Evolutionary conservation across 2,888 invertebrate species (phyloP).

Genomic region (Melieria picta): DNA sequence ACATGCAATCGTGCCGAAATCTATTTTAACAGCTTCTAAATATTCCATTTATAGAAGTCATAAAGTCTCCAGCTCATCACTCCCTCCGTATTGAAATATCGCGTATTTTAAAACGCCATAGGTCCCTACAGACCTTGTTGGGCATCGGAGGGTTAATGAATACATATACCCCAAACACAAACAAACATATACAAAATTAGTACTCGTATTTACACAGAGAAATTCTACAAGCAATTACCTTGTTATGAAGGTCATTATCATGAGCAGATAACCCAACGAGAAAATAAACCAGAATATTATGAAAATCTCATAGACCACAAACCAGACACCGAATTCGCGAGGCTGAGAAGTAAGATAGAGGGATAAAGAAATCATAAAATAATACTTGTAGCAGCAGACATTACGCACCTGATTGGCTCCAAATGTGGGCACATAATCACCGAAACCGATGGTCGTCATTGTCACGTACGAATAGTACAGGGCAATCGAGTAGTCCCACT

Average conservation of each 20-base stretch:
- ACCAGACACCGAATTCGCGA: constrained; percentile 70
- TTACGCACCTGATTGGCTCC: constrained; percentile 59
- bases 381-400: not conserved
- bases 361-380: not conserved
- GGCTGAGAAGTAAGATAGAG: constrained; percentile 48
- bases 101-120: too few relatives aligned
- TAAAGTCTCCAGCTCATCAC: too few relatives aligned
- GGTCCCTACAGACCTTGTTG: too few relatives aligned
- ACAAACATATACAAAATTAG: too few relatives aligned
- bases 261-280: constrained; percentile 89
- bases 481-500: constrained; percentile 85
- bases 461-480: constrained; percentile 90
- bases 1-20: too few relatives aligned
- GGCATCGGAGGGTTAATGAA: too few relatives aligned
- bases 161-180: too few relatives aligned
- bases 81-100: too few relatives aligned
- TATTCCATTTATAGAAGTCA: too few relatives aligned
- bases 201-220: too few relatives aligned
- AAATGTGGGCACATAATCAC: constrained; percentile 85
- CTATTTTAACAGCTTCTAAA: too few relatives aligned
- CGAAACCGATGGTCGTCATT: constrained; percentile 89
- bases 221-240: constrained; percentile 55
- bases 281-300: constrained; percentile 90
- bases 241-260: constrained; percentile 88
- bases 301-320: constrained; percentile 80